Conservation (phyloP, 2,888 invertebrate species). For the Polydrusus tereticollis region DNA sequence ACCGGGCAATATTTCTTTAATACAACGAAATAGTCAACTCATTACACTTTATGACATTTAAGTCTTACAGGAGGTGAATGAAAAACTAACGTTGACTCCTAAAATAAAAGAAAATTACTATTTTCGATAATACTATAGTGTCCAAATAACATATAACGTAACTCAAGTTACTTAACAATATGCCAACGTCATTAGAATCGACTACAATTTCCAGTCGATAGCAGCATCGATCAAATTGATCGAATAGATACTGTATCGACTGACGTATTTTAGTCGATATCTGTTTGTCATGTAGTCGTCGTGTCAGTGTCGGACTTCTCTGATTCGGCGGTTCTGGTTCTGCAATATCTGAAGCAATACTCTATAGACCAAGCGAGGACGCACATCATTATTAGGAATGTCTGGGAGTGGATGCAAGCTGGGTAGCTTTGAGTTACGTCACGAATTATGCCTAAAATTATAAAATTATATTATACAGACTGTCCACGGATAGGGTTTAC, state of each 20-base stretch:
- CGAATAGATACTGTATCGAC: conserved; percentile 40
- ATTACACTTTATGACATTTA: too few species aligned
- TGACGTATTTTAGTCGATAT: conserved; percentile 52
- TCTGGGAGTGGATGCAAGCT: conserved; percentile 79
- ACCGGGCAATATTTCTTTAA: too few species aligned
- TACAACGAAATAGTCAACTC: too few species aligned
- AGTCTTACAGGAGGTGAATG: too few species aligned
- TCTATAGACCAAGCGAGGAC: conserved; percentile 79
- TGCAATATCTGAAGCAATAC: conserved; percentile 65
- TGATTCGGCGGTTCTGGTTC: conserved; percentile 63
- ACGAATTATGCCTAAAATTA: conserved; percentile 75
- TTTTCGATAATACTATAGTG: too few species aligned
- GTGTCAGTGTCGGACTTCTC: conserved; percentile 60
- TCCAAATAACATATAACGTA: too few species aligned
- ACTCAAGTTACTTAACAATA: too few species aligned
- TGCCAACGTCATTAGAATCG: conserved; percentile 15
- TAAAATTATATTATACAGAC: neutral
- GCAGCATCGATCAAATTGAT: conserved; percentile 31
- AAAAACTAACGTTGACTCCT: too few species aligned
- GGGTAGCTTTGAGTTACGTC: conserved; percentile 78
- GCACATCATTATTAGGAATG: conserved; percentile 77
- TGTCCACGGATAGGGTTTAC: too few species aligned
- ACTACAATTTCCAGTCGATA: conserved; percentile 40
- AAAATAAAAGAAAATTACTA: too few species aligned
- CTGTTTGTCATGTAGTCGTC: conserved; percentile 58